Evolutionary conservation across 2,113 vertebrate genomes (phyloP).

Genomic region (Nerophis ophidion): DNA sequence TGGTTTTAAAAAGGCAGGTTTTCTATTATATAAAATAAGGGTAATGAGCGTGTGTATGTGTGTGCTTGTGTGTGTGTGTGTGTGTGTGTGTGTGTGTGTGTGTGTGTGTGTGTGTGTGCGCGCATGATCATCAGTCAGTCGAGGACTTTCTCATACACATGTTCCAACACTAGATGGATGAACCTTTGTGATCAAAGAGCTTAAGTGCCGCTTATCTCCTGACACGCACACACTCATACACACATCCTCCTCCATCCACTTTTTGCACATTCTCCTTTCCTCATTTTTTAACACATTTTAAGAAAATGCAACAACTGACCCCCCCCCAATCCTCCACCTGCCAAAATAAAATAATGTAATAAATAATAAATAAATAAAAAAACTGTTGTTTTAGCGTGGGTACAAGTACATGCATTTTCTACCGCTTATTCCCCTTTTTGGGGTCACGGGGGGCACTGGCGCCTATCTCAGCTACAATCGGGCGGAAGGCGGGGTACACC

Average conservation of each 20-base stretch:
- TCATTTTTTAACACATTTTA: slow-evolving; percentile 9
- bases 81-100: slow-evolving; percentile 20
- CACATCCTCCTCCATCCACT: not conserved
- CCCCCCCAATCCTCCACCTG: too few species aligned
- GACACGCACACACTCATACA: not conserved
- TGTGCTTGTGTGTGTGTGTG: slow-evolving; percentile 15
- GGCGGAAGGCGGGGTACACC: too few species aligned
- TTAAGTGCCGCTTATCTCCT: slow-evolving; percentile 64
- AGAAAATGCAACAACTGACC: not conserved
- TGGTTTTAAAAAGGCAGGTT: not conserved
- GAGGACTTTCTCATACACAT: slow-evolving; percentile 58
- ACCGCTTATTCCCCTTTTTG: too few species aligned
- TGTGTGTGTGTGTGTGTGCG: slow-evolving; percentile 13
- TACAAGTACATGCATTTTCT: too few species aligned
- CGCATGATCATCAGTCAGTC: slow-evolving; percentile 37
- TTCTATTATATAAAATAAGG: not conserved
- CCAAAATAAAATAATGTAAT: too few species aligned
- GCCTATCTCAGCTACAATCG: too few species aligned
- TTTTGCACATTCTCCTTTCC: slow-evolving; percentile 18
- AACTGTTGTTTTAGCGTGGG: too few species aligned
- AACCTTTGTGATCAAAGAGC: slow-evolving; percentile 63
- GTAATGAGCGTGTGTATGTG: not conserved
- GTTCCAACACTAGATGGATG: slow-evolving; percentile 57
- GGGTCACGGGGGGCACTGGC: too few species aligned
- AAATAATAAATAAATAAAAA: too few species aligned